Evolutionary conservation across 2,113 vertebrate genomes (phyloP), one percentile per base, ranked within the genome.

Genomic region (Salminus brasiliensis): DNA sequence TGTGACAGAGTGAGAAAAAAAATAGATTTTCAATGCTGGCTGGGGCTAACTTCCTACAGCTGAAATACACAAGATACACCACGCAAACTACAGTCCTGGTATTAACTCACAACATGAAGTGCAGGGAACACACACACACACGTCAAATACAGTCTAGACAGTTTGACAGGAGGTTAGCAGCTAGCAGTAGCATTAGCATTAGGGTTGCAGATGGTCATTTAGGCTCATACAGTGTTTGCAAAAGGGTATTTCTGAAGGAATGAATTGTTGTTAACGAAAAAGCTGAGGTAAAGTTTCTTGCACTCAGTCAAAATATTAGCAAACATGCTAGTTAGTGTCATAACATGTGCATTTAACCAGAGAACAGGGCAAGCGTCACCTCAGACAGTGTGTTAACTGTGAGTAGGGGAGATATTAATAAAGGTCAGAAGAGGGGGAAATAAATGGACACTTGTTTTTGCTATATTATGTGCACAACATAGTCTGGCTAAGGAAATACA

Each of bases 1-100:
- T 10, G 7, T 29, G 27, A 79, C 41, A 29, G 29, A 78, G 55
- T 43, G 67, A 32, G 47, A 55, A 74, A 70, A 60, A 41, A 23
- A 68, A 59, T n/a, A 43, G 9, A 74, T 9, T 3, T 62, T 13
- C 45, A 63, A 0, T 0, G 30, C 25, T 10, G 12, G 55, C 57
- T 47, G 21, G 49, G 32, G 25, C 15, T 9, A 55, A 45, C 27
- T 79, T 70, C 63, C 32, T 63, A 12, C 70, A 79, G 36, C 45
- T 70, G 9, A 27, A 67, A 47, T 39, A 63, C 15, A 53, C 18
- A 5, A 30, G 36, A 32, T 27, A 27, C 32, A 80, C 29, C 15
- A 23, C n/a, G 36, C 23, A 39, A n/a, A 16, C 32, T 36, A 71
- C 29, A 70, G 27, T 23, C 18, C 13, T 5, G n/a, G n/a, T n/a